These are phyloP conservation scores for Sorex maritimensis DNA, from an alignment of 2,797 vertebrate species.

Conservation along the genomic window DNA sequence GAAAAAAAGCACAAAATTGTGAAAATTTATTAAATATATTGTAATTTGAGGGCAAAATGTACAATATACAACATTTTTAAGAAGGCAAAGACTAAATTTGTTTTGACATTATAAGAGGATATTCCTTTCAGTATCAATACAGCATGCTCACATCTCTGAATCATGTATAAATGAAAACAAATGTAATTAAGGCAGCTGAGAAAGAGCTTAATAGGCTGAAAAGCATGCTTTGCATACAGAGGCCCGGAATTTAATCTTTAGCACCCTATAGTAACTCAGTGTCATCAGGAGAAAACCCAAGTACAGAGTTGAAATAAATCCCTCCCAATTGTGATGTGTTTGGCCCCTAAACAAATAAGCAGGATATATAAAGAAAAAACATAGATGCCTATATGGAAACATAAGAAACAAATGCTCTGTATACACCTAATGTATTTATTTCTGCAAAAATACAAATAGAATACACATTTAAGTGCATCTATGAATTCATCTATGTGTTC, in stretches of 20 bases:
- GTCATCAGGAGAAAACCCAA: too few relatives aligned
- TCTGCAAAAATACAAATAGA: neutral
- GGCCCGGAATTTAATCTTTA: too few relatives aligned
- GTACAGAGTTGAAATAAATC: too few relatives aligned
- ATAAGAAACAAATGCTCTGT: neutral
- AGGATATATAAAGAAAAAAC: neutral
- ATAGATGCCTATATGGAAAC: neutral
- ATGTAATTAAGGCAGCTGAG: neutral
- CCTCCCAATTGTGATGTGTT: too few relatives aligned
- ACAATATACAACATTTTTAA: neutral
- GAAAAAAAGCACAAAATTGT: slow-evolving; percentile 17
- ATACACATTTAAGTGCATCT: too few relatives aligned
- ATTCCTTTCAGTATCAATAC: neutral
- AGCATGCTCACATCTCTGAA: neutral
- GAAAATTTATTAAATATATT: neutral
- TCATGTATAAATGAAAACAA: neutral
- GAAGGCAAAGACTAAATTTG: neutral
- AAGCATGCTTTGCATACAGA: too few relatives aligned
- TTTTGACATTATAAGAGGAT: neutral
- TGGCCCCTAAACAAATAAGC: too few relatives aligned
- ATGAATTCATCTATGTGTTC: neutral
- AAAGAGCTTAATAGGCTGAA: too few relatives aligned
- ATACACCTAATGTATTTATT: neutral
- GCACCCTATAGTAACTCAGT: too few relatives aligned
- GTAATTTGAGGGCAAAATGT: neutral